These are phyloP conservation scores for Polyommatus iphigenia DNA, from an alignment of 2,888 invertebrate species.

Conservation along the genomic window DNA sequence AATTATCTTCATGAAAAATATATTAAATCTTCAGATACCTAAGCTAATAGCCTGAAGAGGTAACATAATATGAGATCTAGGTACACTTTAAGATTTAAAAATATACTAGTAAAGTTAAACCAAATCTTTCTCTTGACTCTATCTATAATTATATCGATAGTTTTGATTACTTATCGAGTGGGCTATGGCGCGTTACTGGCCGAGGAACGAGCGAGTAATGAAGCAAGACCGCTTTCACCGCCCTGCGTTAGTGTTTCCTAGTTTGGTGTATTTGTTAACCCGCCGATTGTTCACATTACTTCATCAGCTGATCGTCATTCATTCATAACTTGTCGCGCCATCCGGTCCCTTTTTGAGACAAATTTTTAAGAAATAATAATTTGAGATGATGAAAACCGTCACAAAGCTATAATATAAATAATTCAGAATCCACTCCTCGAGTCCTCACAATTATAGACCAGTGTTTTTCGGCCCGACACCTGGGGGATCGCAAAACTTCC, in stretches of 20 bases:
- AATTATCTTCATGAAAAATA: no score
- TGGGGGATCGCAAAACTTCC: no score
- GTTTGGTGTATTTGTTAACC: slow-evolving; percentile 36
- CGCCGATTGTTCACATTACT: slow-evolving; percentile 26
- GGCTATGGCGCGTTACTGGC: slow-evolving; percentile 36
- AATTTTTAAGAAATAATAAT: neutral
- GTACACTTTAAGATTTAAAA: no score
- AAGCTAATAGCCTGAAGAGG: no score
- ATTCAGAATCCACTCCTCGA: no score
- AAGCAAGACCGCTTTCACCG: slow-evolving; percentile 48
- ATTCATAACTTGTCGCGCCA: neutral
- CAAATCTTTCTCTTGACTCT: neutral
- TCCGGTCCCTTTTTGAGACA: neutral
- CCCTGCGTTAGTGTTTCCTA: slow-evolving; percentile 46
- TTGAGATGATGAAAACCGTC: no score
- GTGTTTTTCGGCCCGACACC: no score
- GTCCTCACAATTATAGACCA: no score
- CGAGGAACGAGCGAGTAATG: slow-evolving; percentile 39
- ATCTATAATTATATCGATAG: slow-evolving; percentile 36
- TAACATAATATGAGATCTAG: no score
- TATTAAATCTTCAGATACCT: no score
- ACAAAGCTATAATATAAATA: no score
- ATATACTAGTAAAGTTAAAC: no score
- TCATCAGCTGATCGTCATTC: neutral
- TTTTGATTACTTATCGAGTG: neutral